These are phyloP conservation scores for Melanocharis versteri DNA, from an alignment of 2,113 vertebrate species.

Conservation along the genomic window DNA sequence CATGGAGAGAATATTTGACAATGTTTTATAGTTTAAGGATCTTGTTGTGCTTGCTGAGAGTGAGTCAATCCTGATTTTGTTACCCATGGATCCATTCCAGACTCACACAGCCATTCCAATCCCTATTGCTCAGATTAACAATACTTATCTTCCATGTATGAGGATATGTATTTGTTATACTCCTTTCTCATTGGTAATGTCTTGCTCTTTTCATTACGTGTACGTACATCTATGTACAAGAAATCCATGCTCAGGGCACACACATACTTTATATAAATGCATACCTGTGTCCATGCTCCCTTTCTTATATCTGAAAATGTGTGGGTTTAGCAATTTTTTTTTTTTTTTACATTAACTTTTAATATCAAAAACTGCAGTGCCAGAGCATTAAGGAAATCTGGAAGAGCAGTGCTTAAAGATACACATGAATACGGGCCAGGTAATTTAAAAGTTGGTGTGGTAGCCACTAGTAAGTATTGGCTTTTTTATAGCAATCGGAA, in stretches of 20 bases:
- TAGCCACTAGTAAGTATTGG: background rate
- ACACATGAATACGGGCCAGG: background rate
- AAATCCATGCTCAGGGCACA: background rate
- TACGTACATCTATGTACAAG: background rate
- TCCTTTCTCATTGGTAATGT: background rate
- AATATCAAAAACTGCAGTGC: background rate
- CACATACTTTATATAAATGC: background rate
- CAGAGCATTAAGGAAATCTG: background rate
- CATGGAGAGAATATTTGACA: background rate
- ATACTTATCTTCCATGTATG: background rate
- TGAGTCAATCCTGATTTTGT: background rate
- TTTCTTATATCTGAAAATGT: background rate
- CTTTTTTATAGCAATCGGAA: background rate
- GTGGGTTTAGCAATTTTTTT: background rate
- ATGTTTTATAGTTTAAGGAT: background rate
- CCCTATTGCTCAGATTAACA: background rate
- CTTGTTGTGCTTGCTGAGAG: background rate
- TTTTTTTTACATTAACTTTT: background rate
- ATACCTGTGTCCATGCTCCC: background rate
- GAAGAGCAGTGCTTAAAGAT: background rate
- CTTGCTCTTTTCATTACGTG: rapidly evolving
- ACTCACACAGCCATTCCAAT: background rate
- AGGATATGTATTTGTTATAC: background rate
- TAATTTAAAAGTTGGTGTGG: background rate
- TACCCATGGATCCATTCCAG: background rate